phyloP scores from a whole-genome alignment of 1,140 invertebrate genomes.

The Phocides pigmalion region DNA sequence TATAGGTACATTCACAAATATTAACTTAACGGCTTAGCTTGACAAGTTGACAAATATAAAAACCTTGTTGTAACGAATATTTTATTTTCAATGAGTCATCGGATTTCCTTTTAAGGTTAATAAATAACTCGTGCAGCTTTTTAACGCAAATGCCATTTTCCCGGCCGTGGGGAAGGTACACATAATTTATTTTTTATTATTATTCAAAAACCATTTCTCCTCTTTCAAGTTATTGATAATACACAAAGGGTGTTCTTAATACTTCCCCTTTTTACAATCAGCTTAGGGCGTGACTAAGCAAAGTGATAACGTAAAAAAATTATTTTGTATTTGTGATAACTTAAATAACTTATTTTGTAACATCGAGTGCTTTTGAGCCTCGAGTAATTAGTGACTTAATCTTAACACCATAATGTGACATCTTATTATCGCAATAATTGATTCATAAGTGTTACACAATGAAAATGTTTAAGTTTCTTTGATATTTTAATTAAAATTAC shows the following conservation, averaged over 20 bases:
- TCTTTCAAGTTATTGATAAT: not conserved
- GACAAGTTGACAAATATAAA: not conserved
- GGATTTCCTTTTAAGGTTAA: not conserved
- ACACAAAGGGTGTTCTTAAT: not conserved
- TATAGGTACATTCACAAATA: too few relatives aligned
- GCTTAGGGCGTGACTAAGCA: not conserved
- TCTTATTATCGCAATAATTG: too few relatives aligned
- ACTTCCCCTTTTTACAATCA: not conserved
- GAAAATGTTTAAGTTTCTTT: too few relatives aligned
- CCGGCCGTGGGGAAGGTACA: too few relatives aligned
- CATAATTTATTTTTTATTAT: not conserved
- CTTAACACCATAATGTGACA: too few relatives aligned
- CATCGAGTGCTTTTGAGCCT: too few relatives aligned
- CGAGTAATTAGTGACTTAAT: too few relatives aligned
- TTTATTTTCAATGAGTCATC: not conserved
- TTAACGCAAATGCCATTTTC: not conserved
- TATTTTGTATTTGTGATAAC: too few relatives aligned
- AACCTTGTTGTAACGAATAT: not conserved
- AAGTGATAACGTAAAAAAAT: not conserved
- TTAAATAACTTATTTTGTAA: too few relatives aligned
- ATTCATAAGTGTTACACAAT: too few relatives aligned
- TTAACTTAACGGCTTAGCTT: too few relatives aligned
- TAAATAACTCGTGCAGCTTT: not conserved
- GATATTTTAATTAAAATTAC: too few relatives aligned
- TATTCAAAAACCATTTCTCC: not conserved